Base-by-base conservation (phyloP, 2,888 invertebrate species). In the Eilema sororculum region DNA sequence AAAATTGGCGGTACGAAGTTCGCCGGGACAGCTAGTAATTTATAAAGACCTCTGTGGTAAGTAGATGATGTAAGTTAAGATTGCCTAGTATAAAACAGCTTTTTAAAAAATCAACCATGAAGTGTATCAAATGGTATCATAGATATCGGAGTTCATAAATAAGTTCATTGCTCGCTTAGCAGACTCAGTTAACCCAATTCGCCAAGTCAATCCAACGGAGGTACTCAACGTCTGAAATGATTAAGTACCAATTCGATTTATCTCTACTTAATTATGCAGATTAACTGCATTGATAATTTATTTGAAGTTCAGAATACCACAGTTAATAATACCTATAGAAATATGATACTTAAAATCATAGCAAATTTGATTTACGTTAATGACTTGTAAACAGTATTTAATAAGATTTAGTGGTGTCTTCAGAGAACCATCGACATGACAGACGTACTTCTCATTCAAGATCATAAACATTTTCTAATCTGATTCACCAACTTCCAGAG, bases 151-250 rank as follows among this genome's bases (percentile, higher is more conserved):
- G 52, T 67, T 37, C 30, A 61, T 61, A 61, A 61, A 61, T 61
- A 61, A 33, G 22, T 61, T 61, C 22, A 61, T n/a, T 30, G 28
- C 52, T 28, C 52, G 25, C 64, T 61, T 64, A 64, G 28, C 52
- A 56, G 46, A 64, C 56, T 56, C 30, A 56, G 64, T 65, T 56
- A 65, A 65, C 52, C 28, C 52, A 56, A 52, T 65, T 65, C 30
- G 30, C 52, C 64, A 65, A 65, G 64, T 65, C 52, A 56, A 30
- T 24, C 46, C 20, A 52, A 56, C 25, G 64, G 30, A n/a, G n/a
- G 52, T 52, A 52, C 52, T 52, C 52, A 52, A n/a, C 52, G 52
- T 52, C n/a, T 52, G n/a, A 52, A 52, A 52, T 9, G 46, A 46
- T n/a, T 52, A 52, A 52, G 52, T 52, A n/a, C n/a, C n/a, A 52